Conservation (phyloP, 2,888 invertebrate species). For the Ichneumon xanthorius region DNA sequence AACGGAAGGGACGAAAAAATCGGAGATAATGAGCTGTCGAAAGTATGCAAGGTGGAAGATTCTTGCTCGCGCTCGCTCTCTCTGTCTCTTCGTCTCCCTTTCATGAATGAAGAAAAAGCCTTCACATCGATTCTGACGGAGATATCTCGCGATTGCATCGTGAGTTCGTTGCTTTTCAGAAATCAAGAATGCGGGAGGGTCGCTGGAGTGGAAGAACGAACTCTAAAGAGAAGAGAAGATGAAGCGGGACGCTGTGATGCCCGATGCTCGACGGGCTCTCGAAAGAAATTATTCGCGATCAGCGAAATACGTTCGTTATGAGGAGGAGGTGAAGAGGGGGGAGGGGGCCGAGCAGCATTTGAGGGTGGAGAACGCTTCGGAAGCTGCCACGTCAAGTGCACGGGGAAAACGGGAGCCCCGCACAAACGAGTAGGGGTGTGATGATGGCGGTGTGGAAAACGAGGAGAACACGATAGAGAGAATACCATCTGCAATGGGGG, state of each 20-base stretch:
- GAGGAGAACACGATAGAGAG: constrained; percentile 22
- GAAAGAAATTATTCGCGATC: constrained; percentile 76
- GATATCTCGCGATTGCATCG: constrained; percentile 54
- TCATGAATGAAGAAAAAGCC: constrained; percentile 7
- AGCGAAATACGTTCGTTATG: constrained; percentile 75
- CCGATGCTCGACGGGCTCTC: constrained; percentile 70
- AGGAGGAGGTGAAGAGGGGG: constrained; percentile 51
- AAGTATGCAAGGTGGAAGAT: constrained; percentile 50
- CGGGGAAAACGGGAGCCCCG: constrained; percentile 32
- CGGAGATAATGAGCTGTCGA: constrained; percentile 59
- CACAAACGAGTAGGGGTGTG: constrained; percentile 60
- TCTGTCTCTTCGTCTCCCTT: constrained; percentile 7
- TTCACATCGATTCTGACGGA: constrained; percentile 53
- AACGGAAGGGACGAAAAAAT: constrained; percentile 16
- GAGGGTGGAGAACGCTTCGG: constrained; percentile 25
- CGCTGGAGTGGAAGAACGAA: constrained; percentile 7
- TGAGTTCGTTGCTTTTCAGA: constrained; percentile 57
- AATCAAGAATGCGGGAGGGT: constrained; percentile 29
- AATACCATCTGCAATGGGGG: constrained; percentile 3
- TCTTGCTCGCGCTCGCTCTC: too few relatives aligned
- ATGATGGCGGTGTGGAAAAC: constrained; percentile 37
- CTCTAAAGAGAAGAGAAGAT: constrained; percentile 20
- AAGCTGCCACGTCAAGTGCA: constrained; percentile 33
- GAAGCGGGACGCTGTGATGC: constrained; percentile 33
- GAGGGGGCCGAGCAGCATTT: constrained; percentile 31